These are phyloP conservation scores for Antedon mediterranea DNA, from an alignment of 53 echinoderm and acorn worm species.

Conservation along the genomic window DNA sequence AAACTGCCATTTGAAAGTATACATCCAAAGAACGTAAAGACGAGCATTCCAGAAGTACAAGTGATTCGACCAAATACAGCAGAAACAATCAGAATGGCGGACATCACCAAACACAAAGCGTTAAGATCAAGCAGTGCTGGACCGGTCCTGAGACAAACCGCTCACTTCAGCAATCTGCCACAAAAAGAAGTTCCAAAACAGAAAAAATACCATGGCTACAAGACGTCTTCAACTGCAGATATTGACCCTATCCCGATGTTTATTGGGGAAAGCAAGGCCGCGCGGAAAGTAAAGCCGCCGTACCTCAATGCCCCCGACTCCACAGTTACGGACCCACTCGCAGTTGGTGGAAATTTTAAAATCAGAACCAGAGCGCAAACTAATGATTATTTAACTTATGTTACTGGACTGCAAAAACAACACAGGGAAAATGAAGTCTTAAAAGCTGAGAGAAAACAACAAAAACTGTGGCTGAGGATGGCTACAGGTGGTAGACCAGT, in stretches of 20 bases:
- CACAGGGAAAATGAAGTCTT: constrained; percentile 30
- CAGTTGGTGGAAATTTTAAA: constrained; percentile 54
- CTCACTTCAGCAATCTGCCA: constrained; percentile 25
- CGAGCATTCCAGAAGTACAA: constrained; percentile 41
- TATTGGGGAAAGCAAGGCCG: constrained; percentile 15
- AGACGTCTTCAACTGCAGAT: constrained; percentile 70
- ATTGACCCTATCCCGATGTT: constrained; percentile 65
- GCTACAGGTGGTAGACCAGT: constrained; percentile 25
- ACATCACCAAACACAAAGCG: not conserved
- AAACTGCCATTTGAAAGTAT: constrained; percentile 41
- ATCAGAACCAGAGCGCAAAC: constrained; percentile 75
- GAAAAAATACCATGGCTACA: constrained; percentile 78
- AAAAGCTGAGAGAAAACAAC: constrained; percentile 31
- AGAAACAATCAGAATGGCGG: constrained; percentile 17
- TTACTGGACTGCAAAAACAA: constrained; percentile 50
- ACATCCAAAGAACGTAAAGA: constrained; percentile 37
- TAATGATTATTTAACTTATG: constrained; percentile 48
- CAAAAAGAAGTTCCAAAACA: not conserved
- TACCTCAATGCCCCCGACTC: not conserved
- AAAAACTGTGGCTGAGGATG: constrained; percentile 44
- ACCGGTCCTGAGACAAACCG: constrained; percentile 12
- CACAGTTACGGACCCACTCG: constrained; percentile 52
- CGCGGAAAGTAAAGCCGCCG: not conserved
- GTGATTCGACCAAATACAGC: constrained; percentile 42
- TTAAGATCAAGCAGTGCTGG: not conserved